These are phyloP conservation scores for Centruroides sculpturatus DNA, from an alignment of 1,140 invertebrate species.

Conservation along the genomic window DNA sequence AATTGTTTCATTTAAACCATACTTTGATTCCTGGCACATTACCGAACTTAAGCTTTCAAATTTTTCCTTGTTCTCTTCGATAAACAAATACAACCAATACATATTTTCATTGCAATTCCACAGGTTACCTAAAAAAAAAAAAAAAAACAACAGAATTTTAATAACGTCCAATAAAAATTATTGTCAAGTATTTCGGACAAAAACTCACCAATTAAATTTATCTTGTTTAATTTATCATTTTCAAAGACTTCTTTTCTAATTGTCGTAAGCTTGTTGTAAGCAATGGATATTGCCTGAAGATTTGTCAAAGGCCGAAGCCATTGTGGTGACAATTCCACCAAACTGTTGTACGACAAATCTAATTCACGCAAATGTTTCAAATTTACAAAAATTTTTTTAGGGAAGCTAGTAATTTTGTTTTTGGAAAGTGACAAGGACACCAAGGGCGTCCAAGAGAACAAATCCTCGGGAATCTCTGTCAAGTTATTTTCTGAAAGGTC, in stretches of 20 bases:
- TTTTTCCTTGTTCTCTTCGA: slow-evolving; percentile 6
- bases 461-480: no score
- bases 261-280: slow-evolving; percentile 8
- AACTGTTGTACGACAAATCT: slow-evolving; percentile 9
- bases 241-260: slow-evolving; percentile 2
- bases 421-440: neutral
- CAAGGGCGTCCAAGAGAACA: no score
- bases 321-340: neutral
- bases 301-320: slow-evolving; percentile 3
- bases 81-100: slow-evolving; percentile 9
- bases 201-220: slow-evolving; percentile 10
- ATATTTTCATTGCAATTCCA: slow-evolving; percentile 17
- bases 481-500: no score
- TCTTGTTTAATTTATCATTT: slow-evolving; percentile 5
- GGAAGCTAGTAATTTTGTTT: slow-evolving; percentile 4
- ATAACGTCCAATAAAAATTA: no score
- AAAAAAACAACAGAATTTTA: no score
- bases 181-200: no score
- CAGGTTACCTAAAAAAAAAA: slow-evolving; percentile 6
- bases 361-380: neutral
- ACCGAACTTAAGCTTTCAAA: slow-evolving; percentile 1
- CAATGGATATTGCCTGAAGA: slow-evolving; percentile 9
- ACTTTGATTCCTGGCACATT: slow-evolving; percentile 8
- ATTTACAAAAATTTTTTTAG: slow-evolving; percentile 1
- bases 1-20: slow-evolving; percentile 7